Conservation (phyloP, 2,113 vertebrate genomes). For the Scolopax mira region DNA sequence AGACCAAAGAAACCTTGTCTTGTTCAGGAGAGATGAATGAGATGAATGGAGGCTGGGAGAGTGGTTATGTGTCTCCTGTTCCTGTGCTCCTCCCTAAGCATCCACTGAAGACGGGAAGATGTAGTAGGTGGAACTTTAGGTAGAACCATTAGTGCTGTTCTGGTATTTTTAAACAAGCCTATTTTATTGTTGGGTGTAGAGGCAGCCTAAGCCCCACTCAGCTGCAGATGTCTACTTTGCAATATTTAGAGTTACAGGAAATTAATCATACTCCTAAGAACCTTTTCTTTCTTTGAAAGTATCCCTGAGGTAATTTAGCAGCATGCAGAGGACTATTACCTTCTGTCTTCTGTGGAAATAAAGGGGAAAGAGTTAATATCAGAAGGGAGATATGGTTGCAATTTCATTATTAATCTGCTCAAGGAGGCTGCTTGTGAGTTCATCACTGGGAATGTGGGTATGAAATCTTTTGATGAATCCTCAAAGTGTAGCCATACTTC, state of each 20-base stretch:
- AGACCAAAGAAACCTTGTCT: neutral
- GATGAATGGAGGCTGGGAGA: neutral
- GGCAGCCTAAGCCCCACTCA: neutral
- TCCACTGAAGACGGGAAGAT: neutral
- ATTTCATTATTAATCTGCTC: neutral
- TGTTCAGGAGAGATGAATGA: neutral
- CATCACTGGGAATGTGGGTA: neutral
- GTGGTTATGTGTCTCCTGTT: neutral
- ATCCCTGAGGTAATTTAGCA: conserved; percentile 8
- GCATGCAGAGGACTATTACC: neutral
- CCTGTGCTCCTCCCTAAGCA: neutral
- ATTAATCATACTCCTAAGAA: conserved; percentile 25
- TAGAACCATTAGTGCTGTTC: neutral
- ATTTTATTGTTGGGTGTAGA: neutral
- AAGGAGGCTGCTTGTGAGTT: neutral
- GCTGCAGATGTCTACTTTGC: neutral
- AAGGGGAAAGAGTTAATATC: neutral
- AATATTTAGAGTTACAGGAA: neutral
- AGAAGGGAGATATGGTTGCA: neutral
- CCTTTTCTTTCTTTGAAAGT: conserved; percentile 28
- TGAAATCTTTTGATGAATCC: neutral
- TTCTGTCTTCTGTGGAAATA: neutral
- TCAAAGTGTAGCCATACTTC: neutral
- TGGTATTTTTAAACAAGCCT: conserved; percentile 5
- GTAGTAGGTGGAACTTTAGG: neutral